These are phyloP conservation scores for Melanophora roralis DNA, from an alignment of 2,888 invertebrate genomes.

Conservation along the genomic window DNA sequence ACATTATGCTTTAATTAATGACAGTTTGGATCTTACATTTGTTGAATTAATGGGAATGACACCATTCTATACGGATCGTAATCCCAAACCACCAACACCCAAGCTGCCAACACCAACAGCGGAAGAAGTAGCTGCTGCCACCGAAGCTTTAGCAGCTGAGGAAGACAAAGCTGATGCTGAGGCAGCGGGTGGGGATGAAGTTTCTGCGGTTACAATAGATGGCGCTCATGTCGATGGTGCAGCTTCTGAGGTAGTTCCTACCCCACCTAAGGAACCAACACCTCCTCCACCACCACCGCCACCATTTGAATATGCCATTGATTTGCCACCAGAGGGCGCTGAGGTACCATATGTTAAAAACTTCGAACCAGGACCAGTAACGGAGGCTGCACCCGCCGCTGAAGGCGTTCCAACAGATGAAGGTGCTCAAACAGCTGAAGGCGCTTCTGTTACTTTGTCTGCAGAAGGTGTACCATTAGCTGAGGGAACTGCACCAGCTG, in stretches of 20 bases:
- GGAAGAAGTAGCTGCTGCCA: slow-evolving; percentile 69
- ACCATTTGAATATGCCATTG: slow-evolving; percentile 77
- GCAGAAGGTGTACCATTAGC: slow-evolving; percentile 45
- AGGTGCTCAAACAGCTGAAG: slow-evolving; percentile 56
- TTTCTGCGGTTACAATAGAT: slow-evolving; percentile 46
- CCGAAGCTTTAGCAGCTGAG: slow-evolving; percentile 60
- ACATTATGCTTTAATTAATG: slow-evolving; percentile 93
- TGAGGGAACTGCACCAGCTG: slow-evolving; percentile 56
- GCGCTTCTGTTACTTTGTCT: slow-evolving; percentile 54
- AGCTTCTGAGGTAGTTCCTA: slow-evolving; percentile 60
- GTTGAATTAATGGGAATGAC: slow-evolving; percentile 85
- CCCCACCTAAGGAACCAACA: slow-evolving; percentile 71
- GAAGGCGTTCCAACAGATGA: slow-evolving; percentile 63
- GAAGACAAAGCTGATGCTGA: slow-evolving; percentile 66
- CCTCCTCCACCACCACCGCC: slow-evolving; percentile 75
- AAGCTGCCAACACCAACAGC: slow-evolving; percentile 73
- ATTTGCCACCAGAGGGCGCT: slow-evolving; percentile 77
- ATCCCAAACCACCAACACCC: slow-evolving; percentile 77
- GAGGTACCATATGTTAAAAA: slow-evolving; percentile 77
- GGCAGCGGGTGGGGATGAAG: slow-evolving; percentile 65
- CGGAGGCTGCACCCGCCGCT: too few relatives aligned
- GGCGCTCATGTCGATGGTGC: slow-evolving; percentile 67
- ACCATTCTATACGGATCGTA: slow-evolving; percentile 76
- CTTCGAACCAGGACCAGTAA: slow-evolving; percentile 70
- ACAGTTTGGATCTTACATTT: slow-evolving; percentile 95